These are phyloP conservation scores for Ligdia adustata DNA, from an alignment of 2,888 invertebrate genomes.

Conservation along the genomic window DNA sequence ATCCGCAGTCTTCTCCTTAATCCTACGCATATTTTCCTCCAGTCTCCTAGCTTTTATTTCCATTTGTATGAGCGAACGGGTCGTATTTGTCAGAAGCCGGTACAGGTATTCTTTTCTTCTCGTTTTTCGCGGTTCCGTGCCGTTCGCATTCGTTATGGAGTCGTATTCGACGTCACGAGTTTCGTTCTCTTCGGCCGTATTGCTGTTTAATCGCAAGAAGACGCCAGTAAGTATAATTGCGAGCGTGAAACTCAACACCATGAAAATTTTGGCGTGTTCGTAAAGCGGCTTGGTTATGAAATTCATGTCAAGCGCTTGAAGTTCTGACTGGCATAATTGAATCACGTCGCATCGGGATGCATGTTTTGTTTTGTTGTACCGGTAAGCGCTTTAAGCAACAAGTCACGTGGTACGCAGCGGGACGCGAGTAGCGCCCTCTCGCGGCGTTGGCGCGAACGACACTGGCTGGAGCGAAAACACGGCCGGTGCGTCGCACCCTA, in stretches of 20 bases:
- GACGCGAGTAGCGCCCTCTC: conserved; percentile 76
- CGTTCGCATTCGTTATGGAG: conserved; percentile 68
- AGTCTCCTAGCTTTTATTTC: conserved; percentile 83
- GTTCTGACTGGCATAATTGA: conserved; percentile 43
- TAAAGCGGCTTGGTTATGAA: conserved; percentile 67
- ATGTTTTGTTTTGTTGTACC: conserved; percentile 52
- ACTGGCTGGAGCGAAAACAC: conserved; percentile 76
- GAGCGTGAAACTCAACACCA: conserved; percentile 66
- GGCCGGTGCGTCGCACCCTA: conserved; percentile 77
- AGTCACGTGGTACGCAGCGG: conserved; percentile 66
- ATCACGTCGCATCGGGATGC: conserved; percentile 55
- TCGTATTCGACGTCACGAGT: conserved; percentile 59
- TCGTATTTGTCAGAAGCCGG: conserved; percentile 82
- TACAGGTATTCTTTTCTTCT: conserved; percentile 81
- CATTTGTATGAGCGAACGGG: conserved; percentile 83
- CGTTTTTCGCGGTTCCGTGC: conserved; percentile 63
- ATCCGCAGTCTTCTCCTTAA: conserved; percentile 82
- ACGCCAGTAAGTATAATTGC: conserved; percentile 64
- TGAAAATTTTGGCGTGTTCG: conserved; percentile 69
- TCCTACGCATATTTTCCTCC: conserved; percentile 83
- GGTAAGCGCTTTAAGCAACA: conserved; percentile 62
- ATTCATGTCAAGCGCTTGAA: conserved; percentile 68
- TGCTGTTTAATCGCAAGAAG: conserved; percentile 50
- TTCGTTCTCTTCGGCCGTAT: conserved; percentile 44
- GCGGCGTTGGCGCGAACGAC: conserved; percentile 73